A percentile compares a stretch with the other conserved stretches of the same genome.
These are phyloP conservation scores for Micronycteris hirsuta DNA, from an alignment of 2,113 vertebrate species.

Conservation along the genomic window DNA sequence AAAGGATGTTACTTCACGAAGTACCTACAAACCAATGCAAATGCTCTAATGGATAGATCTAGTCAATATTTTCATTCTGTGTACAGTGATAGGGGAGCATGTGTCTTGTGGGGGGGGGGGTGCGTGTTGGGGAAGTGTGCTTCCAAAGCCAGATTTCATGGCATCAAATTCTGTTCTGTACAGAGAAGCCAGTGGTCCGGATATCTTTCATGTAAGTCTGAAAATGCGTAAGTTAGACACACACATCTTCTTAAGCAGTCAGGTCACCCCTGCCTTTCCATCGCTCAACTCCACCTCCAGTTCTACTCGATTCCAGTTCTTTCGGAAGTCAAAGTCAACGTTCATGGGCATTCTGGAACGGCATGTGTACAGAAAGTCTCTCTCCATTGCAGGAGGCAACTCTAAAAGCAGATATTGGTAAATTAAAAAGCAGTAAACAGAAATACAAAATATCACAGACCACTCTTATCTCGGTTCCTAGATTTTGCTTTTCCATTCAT, in stretches of 20 bases:
- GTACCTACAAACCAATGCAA: background rate
- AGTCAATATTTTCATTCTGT: background rate
- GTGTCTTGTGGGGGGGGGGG: too few species aligned
- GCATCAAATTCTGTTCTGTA: background rate
- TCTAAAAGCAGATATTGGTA: background rate
- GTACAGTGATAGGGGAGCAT: background rate
- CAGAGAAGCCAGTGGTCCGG: background rate
- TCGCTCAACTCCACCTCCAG: background rate
- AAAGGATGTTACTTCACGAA: background rate
- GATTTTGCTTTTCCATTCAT: background rate
- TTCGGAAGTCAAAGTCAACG: background rate
- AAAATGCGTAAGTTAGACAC: background rate
- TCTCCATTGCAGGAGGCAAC: background rate
- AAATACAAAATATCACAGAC: background rate
- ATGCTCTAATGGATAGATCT: background rate
- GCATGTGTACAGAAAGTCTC: background rate
- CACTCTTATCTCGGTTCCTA: background rate
- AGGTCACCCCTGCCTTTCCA: background rate
- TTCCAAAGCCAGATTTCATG: background rate
- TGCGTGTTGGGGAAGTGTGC: background rate
- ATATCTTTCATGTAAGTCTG: background rate
- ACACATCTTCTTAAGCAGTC: background rate
- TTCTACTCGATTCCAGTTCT: background rate
- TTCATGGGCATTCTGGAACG: too few species aligned
- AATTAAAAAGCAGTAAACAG: background rate